Conservation (phyloP, 1,140 invertebrate species). For the Lepidostoma basale region DNA sequence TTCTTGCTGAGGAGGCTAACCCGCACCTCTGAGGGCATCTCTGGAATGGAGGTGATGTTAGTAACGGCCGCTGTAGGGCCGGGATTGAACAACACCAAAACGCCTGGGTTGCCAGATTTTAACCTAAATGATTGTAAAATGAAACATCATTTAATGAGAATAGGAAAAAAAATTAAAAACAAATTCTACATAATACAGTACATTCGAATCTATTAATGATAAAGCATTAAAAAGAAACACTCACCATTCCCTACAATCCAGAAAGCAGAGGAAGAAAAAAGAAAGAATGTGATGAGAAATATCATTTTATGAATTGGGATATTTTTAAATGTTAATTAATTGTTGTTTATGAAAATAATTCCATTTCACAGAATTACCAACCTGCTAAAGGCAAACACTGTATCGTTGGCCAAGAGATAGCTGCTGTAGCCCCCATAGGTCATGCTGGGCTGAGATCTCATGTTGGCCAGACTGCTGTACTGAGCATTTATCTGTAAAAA, state of each 20-base stretch:
- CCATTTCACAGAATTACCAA: constrained; percentile 48
- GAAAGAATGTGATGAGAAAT: no score
- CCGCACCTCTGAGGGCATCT: constrained; percentile 63
- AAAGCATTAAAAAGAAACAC: no score
- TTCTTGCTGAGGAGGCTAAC: constrained; percentile 62
- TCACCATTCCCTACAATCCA: constrained; percentile 26
- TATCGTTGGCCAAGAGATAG: constrained; percentile 56
- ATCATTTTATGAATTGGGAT: no score
- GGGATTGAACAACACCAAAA: constrained; percentile 69
- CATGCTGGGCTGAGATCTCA: constrained; percentile 59
- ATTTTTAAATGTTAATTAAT: no score
- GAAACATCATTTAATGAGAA: no score
- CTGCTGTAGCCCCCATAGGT: constrained; percentile 63
- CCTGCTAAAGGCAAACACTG: constrained; percentile 69
- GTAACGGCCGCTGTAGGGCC: constrained; percentile 53
- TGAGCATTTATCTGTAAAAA: constrained; percentile 9
- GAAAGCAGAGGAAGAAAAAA: background rate
- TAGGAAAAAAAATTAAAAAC: no score
- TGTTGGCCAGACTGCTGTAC: constrained; percentile 52
- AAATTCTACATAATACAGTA: no score
- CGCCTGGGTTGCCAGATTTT: constrained; percentile 72
- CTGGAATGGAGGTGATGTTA: constrained; percentile 57
- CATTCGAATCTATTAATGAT: no score
- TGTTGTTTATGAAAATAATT: background rate
- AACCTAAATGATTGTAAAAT: no score